Conservation (phyloP, 2,113 vertebrate genomes). For the Elgaria multicarinata region DNA sequence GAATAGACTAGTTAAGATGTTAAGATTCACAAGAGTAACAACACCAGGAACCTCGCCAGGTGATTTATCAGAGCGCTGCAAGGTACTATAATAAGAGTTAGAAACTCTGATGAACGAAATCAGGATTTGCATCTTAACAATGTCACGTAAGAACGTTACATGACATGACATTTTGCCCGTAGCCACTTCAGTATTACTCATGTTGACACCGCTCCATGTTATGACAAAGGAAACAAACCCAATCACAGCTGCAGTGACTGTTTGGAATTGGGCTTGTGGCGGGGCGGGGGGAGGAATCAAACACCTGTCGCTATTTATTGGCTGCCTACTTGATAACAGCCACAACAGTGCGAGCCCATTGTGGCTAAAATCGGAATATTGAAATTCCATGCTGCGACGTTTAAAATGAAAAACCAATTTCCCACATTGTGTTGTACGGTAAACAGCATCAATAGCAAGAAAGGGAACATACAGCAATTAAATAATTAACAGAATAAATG, state of each 20-base stretch:
- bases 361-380: conserved; percentile 30
- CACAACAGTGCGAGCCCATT: conserved; percentile 5
- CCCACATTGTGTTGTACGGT: conserved; percentile 14
- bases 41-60: conserved; percentile 35
- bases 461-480: conserved; percentile 33
- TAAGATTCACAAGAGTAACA: conserved; percentile 2
- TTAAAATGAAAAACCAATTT: conserved; percentile 39
- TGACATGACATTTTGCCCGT: conserved; percentile 66
- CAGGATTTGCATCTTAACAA: conserved; percentile 74
- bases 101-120: conserved; percentile 63
- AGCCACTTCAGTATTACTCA: conserved; percentile 62
- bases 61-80: conserved; percentile 20
- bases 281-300: conserved; percentile 34
- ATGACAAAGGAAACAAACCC: conserved; percentile 58
- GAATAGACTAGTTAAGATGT: neutral
- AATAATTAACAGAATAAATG: conserved; percentile 13
- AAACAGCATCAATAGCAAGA: conserved; percentile 27
- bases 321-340: conserved; percentile 50
- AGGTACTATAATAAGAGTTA: conserved; percentile 40
- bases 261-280: conserved; percentile 22
- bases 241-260: conserved; percentile 36
- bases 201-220: conserved; percentile 59
- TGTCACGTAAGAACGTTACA: conserved; percentile 47
- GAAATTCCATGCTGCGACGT: conserved; percentile 31
- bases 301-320: conserved; percentile 41